These are phyloP conservation scores for Galaxea fascicularis DNA, from an alignment of 92 coral and sea anemone genomes.

Conservation along the genomic window DNA sequence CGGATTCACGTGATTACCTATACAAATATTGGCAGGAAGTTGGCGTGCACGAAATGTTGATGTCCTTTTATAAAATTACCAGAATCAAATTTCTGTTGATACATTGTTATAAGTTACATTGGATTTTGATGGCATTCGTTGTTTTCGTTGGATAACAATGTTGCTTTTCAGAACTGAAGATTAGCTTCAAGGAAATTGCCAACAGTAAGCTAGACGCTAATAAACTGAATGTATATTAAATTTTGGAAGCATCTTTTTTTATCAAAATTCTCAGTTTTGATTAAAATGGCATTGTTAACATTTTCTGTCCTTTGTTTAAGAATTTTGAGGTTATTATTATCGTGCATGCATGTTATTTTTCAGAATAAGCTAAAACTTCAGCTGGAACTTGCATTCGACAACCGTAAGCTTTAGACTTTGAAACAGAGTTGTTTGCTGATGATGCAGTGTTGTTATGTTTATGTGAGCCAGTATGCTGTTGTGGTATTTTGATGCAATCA, in stretches of 20 bases:
- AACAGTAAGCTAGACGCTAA: neutral
- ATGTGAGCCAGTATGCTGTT: neutral
- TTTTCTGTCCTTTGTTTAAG: neutral
- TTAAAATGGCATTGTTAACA: neutral
- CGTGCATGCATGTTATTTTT: conserved; percentile 3
- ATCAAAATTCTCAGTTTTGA: no score
- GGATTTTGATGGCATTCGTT: neutral
- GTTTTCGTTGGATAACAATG: neutral
- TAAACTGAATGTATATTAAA: neutral
- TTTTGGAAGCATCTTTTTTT: neutral
- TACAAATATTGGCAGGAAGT: no score
- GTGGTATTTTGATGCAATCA: neutral
- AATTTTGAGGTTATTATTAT: neutral
- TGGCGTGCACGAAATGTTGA: no score
- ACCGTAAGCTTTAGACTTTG: neutral
- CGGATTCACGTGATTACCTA: no score
- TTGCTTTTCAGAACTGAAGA: conserved; percentile 27
- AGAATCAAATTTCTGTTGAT: neutral
- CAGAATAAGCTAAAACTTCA: neutral
- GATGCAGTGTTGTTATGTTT: neutral
- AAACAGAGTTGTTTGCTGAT: neutral
- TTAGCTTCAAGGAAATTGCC: conserved; percentile 1
- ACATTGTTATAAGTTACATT: no score
- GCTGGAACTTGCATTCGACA: neutral
- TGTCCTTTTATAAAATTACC: no score